These are phyloP conservation scores for Muscidifurax raptorellus DNA, from an alignment of 1,140 invertebrate species.

Conservation along the genomic window DNA sequence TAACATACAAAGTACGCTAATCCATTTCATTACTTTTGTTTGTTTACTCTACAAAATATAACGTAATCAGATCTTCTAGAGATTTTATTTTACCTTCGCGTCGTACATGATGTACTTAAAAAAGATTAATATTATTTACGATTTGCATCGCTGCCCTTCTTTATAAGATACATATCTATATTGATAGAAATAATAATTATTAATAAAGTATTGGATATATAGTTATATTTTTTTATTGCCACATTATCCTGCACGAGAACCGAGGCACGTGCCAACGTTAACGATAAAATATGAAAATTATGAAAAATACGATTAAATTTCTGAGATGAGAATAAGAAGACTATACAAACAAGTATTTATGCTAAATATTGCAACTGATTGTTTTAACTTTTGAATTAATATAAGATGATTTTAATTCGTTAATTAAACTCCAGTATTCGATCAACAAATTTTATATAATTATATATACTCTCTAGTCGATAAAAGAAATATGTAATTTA, in stretches of 20 bases:
- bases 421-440: slow-evolving; percentile 44
- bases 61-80: slow-evolving; percentile 65
- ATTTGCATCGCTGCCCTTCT: slow-evolving; percentile 61
- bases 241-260: slow-evolving; percentile 62
- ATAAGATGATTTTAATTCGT: slow-evolving; percentile 27
- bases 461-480: slow-evolving; percentile 12
- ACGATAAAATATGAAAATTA: slow-evolving; percentile 66
- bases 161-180: slow-evolving; percentile 47
- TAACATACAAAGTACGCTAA: slow-evolving; percentile 47
- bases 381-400: slow-evolving; percentile 32
- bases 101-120: slow-evolving; percentile 40
- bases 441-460: slow-evolving; percentile 40
- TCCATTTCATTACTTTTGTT: slow-evolving; percentile 39
- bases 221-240: slow-evolving; percentile 61
- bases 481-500: slow-evolving; percentile 44
- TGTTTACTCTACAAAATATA: slow-evolving; percentile 49
- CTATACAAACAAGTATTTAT: slow-evolving; percentile 56
- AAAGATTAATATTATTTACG: slow-evolving; percentile 56
- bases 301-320: slow-evolving; percentile 62
- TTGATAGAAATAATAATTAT: slow-evolving; percentile 45
- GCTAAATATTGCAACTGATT: slow-evolving; percentile 48
- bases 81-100: slow-evolving; percentile 51
- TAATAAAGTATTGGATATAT: slow-evolving; percentile 39
- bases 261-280: slow-evolving; percentile 57
- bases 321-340: slow-evolving; percentile 56